Base-by-base conservation (phyloP, 2,113 vertebrate genomes). In the Oncorhynchus mykiss region DNA sequence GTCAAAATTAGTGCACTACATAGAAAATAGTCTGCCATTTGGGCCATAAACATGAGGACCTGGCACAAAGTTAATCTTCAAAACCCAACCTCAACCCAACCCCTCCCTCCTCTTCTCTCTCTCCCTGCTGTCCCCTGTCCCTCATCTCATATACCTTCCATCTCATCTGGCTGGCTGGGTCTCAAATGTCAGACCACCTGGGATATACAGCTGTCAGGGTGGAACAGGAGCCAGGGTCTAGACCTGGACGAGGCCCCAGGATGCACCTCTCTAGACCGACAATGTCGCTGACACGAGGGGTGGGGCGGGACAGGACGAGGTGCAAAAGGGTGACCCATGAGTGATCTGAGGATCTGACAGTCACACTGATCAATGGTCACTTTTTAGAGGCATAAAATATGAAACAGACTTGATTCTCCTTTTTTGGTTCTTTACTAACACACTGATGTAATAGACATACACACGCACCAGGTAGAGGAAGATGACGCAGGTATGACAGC, bases 131-230 rank as follows among this genome's bases (percentile, higher is more conserved):
- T 90, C 89, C 90, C 94, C 89, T 88, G 85, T 88, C 88, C 84
- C 85, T 74, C 51, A 54, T 54, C 51, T 72, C 69, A 89, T 95
- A 95, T 95, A 97, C 95, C 96, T 97, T 95, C 95, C 87, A 84
- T 95, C 94, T 94, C 92, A 92, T 95, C 93, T 91, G 89, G 69
- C 92, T 91, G 93, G 88, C 93, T 93, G 89, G 90, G 91, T 95
- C 95, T 97, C 95, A 93, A 95, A 96, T 99, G 94, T 97, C 96
- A 95, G 94, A 95, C 96, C 96, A 97, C 96, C 96, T 97, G 97
- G 96, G 96, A 96, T 91, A 94, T 24, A 73, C 97, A 98, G 95
- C 96, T 99, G 97, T 95, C 81, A 85, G 92, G 81, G 93, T 96
- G 95, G 95, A 96, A 96, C 90, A 20, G 70, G 94, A 96, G 94